phyloP scores from a whole-genome alignment of 2,113 vertebrate genomes.

The Emydura subglobosa region DNA sequence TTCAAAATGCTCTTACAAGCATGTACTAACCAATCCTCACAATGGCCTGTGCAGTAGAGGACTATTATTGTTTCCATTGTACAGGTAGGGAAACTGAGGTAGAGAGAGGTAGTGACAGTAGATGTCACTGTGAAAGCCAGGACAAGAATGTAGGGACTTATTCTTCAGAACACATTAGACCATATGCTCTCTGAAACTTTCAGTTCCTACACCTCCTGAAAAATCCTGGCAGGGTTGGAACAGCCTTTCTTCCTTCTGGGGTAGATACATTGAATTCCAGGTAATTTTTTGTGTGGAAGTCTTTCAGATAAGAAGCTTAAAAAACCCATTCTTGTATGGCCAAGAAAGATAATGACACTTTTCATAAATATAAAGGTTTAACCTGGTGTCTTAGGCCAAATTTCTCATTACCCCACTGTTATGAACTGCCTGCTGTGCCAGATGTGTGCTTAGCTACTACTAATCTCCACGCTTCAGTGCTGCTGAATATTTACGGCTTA shows the following conservation, averaged over 20 bases:
- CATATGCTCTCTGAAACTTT: not conserved
- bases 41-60: not conserved
- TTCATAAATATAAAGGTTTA: not conserved
- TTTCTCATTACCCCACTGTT: rapidly evolving
- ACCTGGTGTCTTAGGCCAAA: not conserved
- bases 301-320: not conserved
- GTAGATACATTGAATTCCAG: not conserved
- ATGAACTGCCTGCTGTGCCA: rapidly evolving
- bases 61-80: not conserved
- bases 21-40: not conserved
- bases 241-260: not conserved
- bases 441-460: rapidly evolving
- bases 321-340: not conserved
- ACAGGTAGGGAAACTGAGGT: not conserved
- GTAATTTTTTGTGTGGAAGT: rapidly evolving
- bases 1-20: not conserved
- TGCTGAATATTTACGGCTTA: not conserved
- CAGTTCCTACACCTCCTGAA: not conserved
- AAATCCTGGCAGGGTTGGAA: not conserved
- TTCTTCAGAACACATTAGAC: not conserved
- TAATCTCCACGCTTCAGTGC: not conserved
- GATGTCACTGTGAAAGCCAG: not conserved
- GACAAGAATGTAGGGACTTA: not conserved
- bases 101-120: not conserved
- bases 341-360: not conserved